phyloP scores from a whole-genome alignment of 2,113 vertebrate species.

The Ictalurus punctatus region DNA sequence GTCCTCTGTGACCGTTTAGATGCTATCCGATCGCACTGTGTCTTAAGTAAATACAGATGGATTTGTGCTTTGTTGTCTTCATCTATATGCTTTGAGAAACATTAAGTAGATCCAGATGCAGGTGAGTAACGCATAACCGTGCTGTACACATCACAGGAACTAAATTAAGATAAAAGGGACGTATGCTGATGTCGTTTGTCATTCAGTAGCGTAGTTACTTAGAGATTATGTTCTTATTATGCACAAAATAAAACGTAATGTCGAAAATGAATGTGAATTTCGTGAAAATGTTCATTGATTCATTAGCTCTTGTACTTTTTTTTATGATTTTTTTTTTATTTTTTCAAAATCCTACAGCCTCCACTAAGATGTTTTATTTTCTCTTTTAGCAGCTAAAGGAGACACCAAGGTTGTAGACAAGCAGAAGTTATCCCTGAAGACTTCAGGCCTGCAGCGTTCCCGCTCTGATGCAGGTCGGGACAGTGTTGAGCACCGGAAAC shows the following conservation, averaged over 20 bases:
- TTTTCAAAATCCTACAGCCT: not conserved
- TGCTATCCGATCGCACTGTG: slow-evolving; percentile 7
- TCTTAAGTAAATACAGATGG: slow-evolving; percentile 61
- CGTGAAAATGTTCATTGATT: not conserved
- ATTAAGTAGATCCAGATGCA: slow-evolving; percentile 27
- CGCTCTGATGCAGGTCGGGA: slow-evolving; percentile 92
- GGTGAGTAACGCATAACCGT: slow-evolving; percentile 13
- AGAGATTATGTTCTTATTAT: not conserved
- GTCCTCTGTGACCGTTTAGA: slow-evolving; percentile 15
- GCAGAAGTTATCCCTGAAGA: slow-evolving; percentile 84
- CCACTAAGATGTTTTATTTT: not conserved
- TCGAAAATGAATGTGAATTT: not conserved
- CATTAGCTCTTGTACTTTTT: not conserved
- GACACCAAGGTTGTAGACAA: slow-evolving; percentile 87
- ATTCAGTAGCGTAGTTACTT: not conserved
- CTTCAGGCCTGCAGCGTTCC: slow-evolving; percentile 85
- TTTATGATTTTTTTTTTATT: too few relatives aligned
- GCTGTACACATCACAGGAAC: not conserved
- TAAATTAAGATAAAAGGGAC: not conserved
- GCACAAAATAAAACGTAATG: not conserved
- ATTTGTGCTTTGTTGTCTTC: slow-evolving; percentile 44
- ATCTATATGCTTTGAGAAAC: slow-evolving; percentile 24
- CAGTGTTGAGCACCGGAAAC: slow-evolving; percentile 87
- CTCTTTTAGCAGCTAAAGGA: slow-evolving; percentile 70
- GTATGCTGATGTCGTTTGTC: not conserved